Conservation (phyloP, 2,888 invertebrate species). For the Spodoptera exigua region DNA sequence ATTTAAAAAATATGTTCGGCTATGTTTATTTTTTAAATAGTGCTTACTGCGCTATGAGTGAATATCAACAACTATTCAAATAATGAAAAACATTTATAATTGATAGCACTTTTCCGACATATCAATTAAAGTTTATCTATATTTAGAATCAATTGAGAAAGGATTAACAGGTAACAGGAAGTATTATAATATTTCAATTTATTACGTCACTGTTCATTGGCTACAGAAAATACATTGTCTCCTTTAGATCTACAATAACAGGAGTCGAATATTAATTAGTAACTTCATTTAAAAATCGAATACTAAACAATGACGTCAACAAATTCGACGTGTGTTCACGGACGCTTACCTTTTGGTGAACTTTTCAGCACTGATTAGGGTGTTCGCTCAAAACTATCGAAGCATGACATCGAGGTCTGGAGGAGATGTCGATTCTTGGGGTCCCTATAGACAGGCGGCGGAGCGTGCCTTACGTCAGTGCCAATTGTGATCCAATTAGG, state of each 20-base stretch:
- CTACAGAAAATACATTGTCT: too few relatives aligned
- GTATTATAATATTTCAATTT: too few relatives aligned
- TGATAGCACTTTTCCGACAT: too few relatives aligned
- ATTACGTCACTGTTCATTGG: too few relatives aligned
- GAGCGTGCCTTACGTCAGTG: constrained; percentile 78
- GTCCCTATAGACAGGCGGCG: constrained; percentile 68
- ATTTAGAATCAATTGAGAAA: too few relatives aligned
- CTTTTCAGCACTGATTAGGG: constrained; percentile 61
- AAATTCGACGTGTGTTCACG: constrained; percentile 53
- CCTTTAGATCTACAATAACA: too few relatives aligned
- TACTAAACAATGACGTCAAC: constrained; percentile 27
- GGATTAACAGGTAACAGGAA: too few relatives aligned
- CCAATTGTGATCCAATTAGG: constrained; percentile 87
- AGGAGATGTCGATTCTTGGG: constrained; percentile 69
- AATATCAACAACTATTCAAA: too few relatives aligned
- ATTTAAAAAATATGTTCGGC: background rate
- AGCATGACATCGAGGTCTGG: constrained; percentile 67
- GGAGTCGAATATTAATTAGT: too few relatives aligned
- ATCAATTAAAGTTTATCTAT: too few relatives aligned
- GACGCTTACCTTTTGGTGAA: constrained; percentile 58
- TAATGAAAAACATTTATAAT: too few relatives aligned
- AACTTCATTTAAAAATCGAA: constrained; percentile 9
- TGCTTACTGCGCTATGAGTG: too few relatives aligned
- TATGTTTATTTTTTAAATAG: background rate
- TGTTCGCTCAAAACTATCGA: constrained; percentile 65